phyloP scores from a whole-genome alignment of 2,797 vertebrate genomes.

The Chelon labrosus region DNA sequence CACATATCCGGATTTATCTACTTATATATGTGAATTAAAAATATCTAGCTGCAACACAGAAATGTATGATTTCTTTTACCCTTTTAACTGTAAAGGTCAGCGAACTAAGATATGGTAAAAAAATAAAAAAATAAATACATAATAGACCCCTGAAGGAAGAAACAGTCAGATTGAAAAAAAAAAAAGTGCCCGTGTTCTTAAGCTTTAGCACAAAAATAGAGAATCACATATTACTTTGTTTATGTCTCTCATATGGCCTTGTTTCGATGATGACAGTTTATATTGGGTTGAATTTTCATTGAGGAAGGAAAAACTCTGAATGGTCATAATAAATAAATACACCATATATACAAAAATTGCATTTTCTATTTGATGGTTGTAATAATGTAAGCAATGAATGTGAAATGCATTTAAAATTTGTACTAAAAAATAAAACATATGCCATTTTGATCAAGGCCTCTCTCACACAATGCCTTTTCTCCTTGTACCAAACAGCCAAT shows the following conservation, averaged over 20 bases:
- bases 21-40: constrained; percentile 38
- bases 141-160: constrained; percentile 1
- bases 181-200: neutral
- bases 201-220: neutral
- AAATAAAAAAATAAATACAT: neutral
- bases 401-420: too few relatives aligned
- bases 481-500: neutral
- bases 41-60: constrained; percentile 21
- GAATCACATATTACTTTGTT: neutral
- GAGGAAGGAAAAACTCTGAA: neutral
- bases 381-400: too few relatives aligned
- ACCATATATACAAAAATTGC: neutral
- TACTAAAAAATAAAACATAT: neutral
- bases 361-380: too few relatives aligned
- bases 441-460: neutral
- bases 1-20: constrained; percentile 31
- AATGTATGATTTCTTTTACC: constrained; percentile 29
- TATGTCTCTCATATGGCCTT: neutral
- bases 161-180: neutral
- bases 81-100: constrained; percentile 48
- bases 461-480: too few relatives aligned
- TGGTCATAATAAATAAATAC: neutral
- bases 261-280: neutral
- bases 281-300: neutral
- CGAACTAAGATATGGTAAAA: constrained; percentile 21